These are phyloP conservation scores for Sebastes cheni DNA, from an alignment of 2,797 vertebrate genomes.

Conservation along the genomic window DNA sequence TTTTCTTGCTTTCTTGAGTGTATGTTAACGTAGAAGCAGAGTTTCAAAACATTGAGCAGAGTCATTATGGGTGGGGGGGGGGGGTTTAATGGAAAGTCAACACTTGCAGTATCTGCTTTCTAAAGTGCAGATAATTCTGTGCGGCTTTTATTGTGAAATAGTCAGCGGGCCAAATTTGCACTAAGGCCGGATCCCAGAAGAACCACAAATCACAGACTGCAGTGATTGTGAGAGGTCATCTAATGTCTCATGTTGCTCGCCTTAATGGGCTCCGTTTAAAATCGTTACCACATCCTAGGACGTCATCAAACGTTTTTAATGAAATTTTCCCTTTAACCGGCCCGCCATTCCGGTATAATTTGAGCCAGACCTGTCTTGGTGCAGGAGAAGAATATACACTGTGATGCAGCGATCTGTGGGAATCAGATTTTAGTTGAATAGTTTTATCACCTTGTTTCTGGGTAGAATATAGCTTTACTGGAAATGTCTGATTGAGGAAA, in stretches of 20 bases:
- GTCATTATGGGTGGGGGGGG: not conserved
- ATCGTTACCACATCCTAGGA: not conserved
- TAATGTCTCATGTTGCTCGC: not conserved
- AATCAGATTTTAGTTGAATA: not conserved
- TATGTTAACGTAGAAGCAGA: not conserved
- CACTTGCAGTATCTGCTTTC: not conserved
- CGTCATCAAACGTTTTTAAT: not conserved
- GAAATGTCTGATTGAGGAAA: not conserved
- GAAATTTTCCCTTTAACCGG: not conserved
- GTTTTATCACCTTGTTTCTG: not conserved
- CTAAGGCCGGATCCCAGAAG: not conserved
- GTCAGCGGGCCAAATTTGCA: not conserved
- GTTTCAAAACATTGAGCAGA: not conserved
- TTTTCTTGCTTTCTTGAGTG: not conserved
- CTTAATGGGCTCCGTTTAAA: not conserved
- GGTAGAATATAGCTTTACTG: not conserved
- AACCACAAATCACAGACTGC: not conserved
- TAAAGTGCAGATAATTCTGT: not conserved
- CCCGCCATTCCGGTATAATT: fast-evolving
- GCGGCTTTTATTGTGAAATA: not conserved
- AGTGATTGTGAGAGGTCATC: not conserved
- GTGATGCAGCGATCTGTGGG: not conserved
- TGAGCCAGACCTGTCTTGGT: not conserved
- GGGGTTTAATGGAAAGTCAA: not conserved
- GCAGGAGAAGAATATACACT: not conserved